Conservation (phyloP, 1,140 invertebrate species). For the Phymastichus coffea region DNA sequence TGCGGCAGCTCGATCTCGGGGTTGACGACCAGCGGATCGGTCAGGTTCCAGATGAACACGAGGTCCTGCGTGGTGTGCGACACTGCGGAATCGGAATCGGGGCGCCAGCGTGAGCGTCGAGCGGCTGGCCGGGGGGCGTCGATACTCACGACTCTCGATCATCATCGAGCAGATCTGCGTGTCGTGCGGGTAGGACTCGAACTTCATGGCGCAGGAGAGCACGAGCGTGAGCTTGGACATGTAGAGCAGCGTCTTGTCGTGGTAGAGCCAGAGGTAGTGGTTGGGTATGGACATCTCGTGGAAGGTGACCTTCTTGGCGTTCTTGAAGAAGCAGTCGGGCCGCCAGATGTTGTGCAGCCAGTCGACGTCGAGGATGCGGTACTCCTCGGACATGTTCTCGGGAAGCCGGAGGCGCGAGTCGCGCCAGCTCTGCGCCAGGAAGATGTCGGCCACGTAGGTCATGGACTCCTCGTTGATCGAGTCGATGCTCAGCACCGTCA, state of each 20-base stretch:
- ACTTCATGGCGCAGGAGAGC: conserved; percentile 90
- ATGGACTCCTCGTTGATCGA: conserved; percentile 92
- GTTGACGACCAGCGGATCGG: conserved; percentile 82
- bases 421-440: conserved; percentile 88
- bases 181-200: conserved; percentile 87
- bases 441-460: conserved; percentile 91
- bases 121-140: not conserved
- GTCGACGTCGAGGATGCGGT: conserved; percentile 84
- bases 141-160: conserved; percentile 83
- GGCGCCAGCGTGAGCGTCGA: not conserved
- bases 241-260: conserved; percentile 86
- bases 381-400: conserved; percentile 91
- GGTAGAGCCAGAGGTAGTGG: conserved; percentile 88
- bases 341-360: conserved; percentile 91
- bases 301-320: conserved; percentile 89
- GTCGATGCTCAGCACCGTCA: conserved; percentile 83
- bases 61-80: conserved; percentile 82
- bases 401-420: conserved; percentile 81
- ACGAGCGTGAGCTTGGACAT: conserved; percentile 92
- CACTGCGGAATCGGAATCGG: conserved; percentile 57
- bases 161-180: conserved; percentile 89
- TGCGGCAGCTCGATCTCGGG: conserved; percentile 84
- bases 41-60: conserved; percentile 86
- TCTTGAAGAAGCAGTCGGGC: conserved; percentile 91
- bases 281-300: conserved; percentile 94